Evolutionary conservation across 2,888 invertebrate genomes (phyloP).

Genomic region (Schrankia costaestrigalis): DNA sequence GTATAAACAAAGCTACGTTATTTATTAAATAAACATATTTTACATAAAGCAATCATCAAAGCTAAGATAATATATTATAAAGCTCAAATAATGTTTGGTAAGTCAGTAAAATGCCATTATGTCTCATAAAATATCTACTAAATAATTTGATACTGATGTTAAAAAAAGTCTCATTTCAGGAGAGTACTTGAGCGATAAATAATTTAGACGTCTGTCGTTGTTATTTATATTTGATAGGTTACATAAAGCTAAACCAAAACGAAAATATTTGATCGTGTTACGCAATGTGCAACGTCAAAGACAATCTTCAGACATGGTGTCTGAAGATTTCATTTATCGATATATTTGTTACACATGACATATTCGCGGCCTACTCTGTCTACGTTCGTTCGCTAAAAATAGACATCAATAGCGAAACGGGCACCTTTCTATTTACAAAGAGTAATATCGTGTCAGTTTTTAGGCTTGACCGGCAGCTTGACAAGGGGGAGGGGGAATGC

Average conservation of each 20-base stretch:
- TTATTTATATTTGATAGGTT: too few species aligned
- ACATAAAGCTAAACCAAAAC: background rate
- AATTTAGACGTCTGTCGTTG: too few species aligned
- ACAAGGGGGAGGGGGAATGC: constrained; percentile 43
- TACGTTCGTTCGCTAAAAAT: constrained; percentile 47
- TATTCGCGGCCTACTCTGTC: constrained; percentile 17
- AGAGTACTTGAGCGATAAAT: too few species aligned
- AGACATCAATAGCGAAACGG: constrained; percentile 55
- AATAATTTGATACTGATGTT: too few species aligned
- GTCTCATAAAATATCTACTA: too few species aligned
- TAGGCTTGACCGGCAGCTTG: constrained; percentile 45
- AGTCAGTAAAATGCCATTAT: too few species aligned
- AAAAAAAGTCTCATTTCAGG: too few species aligned
- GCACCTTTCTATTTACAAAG: constrained; percentile 69
- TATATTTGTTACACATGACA: constrained; percentile 22
- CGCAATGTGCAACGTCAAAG: constrained; percentile 19
- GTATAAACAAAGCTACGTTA: too few species aligned
- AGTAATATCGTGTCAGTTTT: constrained; percentile 63
- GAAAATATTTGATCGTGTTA: constrained; percentile 12
- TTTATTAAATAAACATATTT: too few species aligned
- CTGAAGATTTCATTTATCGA: constrained; percentile 32
- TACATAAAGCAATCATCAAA: too few species aligned
- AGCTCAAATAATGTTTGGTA: too few species aligned
- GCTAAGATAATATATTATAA: too few species aligned
- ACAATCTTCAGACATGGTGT: constrained; percentile 18